phyloP scores from a whole-genome alignment of 2,113 vertebrate species.

The Callocephalon fimbriatum region DNA sequence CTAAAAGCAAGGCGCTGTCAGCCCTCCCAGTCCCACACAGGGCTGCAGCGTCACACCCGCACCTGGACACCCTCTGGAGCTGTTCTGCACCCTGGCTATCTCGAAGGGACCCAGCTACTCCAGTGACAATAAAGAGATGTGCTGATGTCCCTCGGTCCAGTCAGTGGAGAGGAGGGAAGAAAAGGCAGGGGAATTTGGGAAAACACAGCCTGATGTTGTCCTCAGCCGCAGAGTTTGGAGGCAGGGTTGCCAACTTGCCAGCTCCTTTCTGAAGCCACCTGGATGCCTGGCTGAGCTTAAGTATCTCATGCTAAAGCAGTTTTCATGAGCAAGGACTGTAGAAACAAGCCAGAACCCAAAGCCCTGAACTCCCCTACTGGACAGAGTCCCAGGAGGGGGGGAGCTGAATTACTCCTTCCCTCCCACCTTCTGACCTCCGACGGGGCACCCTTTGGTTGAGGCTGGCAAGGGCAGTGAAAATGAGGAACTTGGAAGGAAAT shows the following conservation, averaged over 20 bases:
- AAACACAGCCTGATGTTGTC: not conserved
- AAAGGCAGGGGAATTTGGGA: not conserved
- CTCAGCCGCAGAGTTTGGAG: not conserved
- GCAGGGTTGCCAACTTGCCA: not conserved
- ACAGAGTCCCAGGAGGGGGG: not conserved
- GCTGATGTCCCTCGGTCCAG: not conserved
- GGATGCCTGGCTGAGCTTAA: not conserved
- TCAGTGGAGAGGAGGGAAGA: not conserved
- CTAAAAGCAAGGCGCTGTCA: not conserved
- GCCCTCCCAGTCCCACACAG: not conserved
- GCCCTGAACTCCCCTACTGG: not conserved
- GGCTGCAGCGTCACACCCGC: accelerated
- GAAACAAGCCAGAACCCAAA: not conserved
- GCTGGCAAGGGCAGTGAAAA: slow-evolving; percentile 32
- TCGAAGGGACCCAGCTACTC: not conserved
- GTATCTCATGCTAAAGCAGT: not conserved
- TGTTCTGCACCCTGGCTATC: not conserved
- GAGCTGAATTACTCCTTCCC: not conserved
- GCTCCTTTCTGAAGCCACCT: not conserved
- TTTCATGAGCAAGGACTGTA: not conserved
- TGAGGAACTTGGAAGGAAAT: slow-evolving; percentile 46
- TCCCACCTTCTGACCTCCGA: not conserved
- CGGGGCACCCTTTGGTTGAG: not conserved
- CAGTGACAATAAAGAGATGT: not conserved
- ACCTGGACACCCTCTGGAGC: not conserved